These are phyloP conservation scores for Cotesia typhae DNA, from an alignment of 1,140 invertebrate genomes.

Conservation along the genomic window DNA sequence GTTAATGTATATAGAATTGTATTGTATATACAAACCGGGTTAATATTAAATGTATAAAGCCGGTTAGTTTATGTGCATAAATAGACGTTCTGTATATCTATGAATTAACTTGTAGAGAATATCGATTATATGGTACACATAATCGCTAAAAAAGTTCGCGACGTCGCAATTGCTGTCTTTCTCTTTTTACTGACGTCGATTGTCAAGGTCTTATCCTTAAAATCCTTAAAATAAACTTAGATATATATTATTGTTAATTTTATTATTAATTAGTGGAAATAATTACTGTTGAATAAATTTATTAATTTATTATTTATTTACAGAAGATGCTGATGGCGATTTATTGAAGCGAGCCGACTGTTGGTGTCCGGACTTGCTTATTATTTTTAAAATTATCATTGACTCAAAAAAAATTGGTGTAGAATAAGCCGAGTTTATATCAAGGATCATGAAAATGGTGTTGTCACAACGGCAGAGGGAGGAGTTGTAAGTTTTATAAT, in stretches of 20 bases:
- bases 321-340: conserved; percentile 54
- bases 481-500: conserved; percentile 88
- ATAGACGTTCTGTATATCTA: not conserved
- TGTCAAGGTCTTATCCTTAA: conserved; percentile 47
- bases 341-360: conserved; percentile 52
- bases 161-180: conserved; percentile 39
- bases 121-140: conserved; percentile 5
- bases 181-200: conserved; percentile 43
- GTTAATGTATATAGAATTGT: no score
- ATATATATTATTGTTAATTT: conserved; percentile 20
- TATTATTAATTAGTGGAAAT: not conserved
- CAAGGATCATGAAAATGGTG: conserved; percentile 94
- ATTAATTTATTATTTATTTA: conserved; percentile 32
- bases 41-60: not conserved
- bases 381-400: conserved; percentile 28
- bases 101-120: not conserved
- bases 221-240: conserved; percentile 42
- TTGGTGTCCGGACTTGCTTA: conserved; percentile 52
- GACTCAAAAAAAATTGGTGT: conserved; percentile 45
- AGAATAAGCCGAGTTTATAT: conserved; percentile 53
- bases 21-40: not conserved
- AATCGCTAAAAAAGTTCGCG: conserved; percentile 18
- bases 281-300: not conserved
- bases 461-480: conserved; percentile 98
- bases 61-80: conserved; percentile 1